Evolutionary conservation across 1,140 invertebrate species (phyloP).

Genomic region (Psilanteris sp.): DNA sequence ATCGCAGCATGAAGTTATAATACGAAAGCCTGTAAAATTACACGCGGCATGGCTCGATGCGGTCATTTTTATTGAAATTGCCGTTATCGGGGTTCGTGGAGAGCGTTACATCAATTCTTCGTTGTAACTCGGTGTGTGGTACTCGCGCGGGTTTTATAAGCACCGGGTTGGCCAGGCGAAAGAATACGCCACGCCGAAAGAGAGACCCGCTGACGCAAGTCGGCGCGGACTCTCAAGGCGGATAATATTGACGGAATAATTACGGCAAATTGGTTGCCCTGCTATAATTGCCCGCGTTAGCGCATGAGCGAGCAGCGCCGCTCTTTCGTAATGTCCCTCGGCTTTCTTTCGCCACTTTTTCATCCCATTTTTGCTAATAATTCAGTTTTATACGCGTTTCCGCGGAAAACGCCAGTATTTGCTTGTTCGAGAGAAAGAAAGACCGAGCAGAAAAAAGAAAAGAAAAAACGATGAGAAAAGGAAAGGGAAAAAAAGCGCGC

Average conservation of each 20-base stretch:
- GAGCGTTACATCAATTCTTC: conserved; percentile 58
- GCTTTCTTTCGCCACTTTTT: conserved; percentile 42
- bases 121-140: conserved; percentile 58
- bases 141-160: conserved; percentile 38
- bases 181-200: conserved; percentile 44
- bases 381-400: conserved; percentile 29
- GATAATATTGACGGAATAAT: conserved; percentile 71
- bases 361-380: conserved; percentile 39
- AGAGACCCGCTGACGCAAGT: conserved; percentile 46
- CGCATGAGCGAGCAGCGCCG: conserved; percentile 48
- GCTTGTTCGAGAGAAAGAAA: conserved; percentile 6
- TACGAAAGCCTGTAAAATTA: conserved; percentile 65
- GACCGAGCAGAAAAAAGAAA: too few relatives aligned
- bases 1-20: conserved; percentile 67
- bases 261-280: conserved; percentile 63
- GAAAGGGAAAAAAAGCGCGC: too few relatives aligned
- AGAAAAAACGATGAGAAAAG: too few relatives aligned
- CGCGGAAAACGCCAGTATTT: conserved; percentile 9
- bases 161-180: conserved; percentile 28
- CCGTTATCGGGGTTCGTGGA: conserved; percentile 52
- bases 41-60: conserved; percentile 58
- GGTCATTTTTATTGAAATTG: conserved; percentile 65
- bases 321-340: conserved; percentile 42
- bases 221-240: conserved; percentile 38
- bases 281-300: conserved; percentile 58